Evolutionary conservation across 2,888 invertebrate genomes (phyloP), one percentile per base, ranked within the genome.

Genomic region (Lapara coniferarum): DNA sequence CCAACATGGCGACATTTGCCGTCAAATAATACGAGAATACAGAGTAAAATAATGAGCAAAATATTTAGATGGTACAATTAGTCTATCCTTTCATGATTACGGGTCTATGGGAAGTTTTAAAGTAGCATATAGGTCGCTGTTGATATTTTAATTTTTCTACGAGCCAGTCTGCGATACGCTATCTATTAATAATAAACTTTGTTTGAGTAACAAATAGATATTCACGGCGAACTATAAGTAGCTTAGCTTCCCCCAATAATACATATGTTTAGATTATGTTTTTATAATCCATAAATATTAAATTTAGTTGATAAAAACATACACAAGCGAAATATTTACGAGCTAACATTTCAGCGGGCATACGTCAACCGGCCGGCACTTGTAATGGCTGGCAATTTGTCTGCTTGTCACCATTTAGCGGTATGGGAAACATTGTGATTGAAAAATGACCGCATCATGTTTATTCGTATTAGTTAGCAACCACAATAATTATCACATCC

Each of bases 381-480:
- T 63, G 49, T 63, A 63, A 63, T 63, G 63, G 63, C 13, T 46
- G 49, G 12, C 63, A 46, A 63, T 63, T 63, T 49, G 49, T 63
- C 19, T 12, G 19, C 46, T 46, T 63, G 63, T 49, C 63, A 63
- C 63, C 49, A 63, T 63, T 63, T 63, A 63, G 63, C 63, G 46
- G 49, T 63, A 63, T 63, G 63, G 46, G 46, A 25, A 44, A 63
- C 63, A 63, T 63, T 19, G 19, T 1, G 46, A 49, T 46, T 49
- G 63, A 63, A 63, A 63, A 63, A 63, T 63, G 49, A 49, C 63
- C 63, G 12, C 19, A 63, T 63, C 49, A 63, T 63, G 19, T 49
- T 12, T 63, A 63, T 63, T 13, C 19, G 19, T 63, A 63, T 63
- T 49, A 63, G 63, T 63, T 19, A 19, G 13, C 46, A 44, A 46